Conservation (phyloP, 2,888 invertebrate genomes). For the Drosophila hawaiiensis region DNA sequence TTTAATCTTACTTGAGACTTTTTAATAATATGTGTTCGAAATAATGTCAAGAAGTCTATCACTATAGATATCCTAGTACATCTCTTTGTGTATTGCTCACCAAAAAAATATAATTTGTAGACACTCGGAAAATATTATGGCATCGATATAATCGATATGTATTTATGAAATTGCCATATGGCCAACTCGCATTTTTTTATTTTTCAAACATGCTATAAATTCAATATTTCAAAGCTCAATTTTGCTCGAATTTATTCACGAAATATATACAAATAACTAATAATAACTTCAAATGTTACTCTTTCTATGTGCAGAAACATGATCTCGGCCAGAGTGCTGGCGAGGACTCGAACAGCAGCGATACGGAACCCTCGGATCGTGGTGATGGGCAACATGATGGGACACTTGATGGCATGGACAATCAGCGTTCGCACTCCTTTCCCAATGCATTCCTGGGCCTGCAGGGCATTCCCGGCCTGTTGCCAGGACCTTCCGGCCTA, state of each 20-base stretch:
- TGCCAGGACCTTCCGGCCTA: conserved; percentile 95
- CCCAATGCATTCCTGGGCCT: conserved; percentile 92
- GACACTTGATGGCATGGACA: conserved; percentile 88
- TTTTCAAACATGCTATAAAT: too few relatives aligned
- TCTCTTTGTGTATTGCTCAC: not conserved
- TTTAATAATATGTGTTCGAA: not conserved
- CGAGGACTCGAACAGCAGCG: conserved; percentile 94
- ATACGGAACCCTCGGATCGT: conserved; percentile 91
- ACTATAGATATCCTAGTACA: not conserved
- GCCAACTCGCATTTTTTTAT: too few relatives aligned
- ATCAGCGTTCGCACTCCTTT: conserved; percentile 90
- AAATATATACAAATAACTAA: accelerated
- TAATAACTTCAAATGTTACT: too few relatives aligned
- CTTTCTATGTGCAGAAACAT: conserved; percentile 82
- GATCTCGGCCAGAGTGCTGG: conserved; percentile 90
- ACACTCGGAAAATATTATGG: not conserved
- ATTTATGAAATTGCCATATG: too few relatives aligned
- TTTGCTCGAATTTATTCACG: not conserved
- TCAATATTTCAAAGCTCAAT: not conserved
- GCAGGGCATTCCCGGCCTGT: conserved; percentile 91
- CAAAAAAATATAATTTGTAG: not conserved
- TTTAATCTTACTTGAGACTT: not conserved
- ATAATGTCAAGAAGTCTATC: not conserved
- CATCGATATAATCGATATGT: not conserved
- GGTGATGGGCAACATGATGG: conserved; percentile 88